Evolutionary conservation across 2,888 invertebrate species (phyloP).

Genomic region (Macrosiphum euphorbiae): DNA sequence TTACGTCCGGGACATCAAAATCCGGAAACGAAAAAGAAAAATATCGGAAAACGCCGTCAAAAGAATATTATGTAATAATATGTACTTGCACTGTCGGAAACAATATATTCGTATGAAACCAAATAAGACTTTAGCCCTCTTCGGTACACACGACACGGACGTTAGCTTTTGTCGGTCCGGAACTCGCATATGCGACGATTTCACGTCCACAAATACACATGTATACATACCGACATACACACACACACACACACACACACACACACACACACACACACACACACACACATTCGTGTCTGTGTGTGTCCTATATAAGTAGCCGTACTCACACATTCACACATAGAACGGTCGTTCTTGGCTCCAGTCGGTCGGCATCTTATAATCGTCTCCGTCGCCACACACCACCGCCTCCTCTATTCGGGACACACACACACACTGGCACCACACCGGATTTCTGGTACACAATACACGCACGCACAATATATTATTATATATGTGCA

Average conservation of each 20-base stretch:
- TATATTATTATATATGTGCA: not conserved
- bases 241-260: not conserved
- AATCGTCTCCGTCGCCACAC: constrained; percentile 39
- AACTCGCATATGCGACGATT: not conserved
- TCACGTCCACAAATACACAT: not conserved
- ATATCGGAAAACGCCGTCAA: not conserved
- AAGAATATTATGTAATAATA: not conserved
- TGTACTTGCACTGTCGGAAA: not conserved
- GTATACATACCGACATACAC: not conserved
- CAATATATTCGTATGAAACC: not conserved
- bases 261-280: not conserved
- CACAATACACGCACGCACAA: not conserved
- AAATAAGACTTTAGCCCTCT: not conserved
- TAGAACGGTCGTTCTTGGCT: constrained; percentile 44
- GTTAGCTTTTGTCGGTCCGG: constrained; percentile 17
- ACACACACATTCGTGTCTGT: not conserved
- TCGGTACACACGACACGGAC: not conserved
- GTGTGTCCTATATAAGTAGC: too few species aligned
- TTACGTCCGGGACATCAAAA: not conserved
- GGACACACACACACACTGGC: not conserved
- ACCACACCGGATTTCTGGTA: constrained; percentile 13
- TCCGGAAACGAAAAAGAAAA: not conserved
- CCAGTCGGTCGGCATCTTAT: constrained; percentile 53
- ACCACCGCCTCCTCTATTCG: not conserved
- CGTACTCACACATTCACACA: not conserved